Conservation (phyloP, 2,797 vertebrate species). For the Neosalanx taihuensis region DNA sequence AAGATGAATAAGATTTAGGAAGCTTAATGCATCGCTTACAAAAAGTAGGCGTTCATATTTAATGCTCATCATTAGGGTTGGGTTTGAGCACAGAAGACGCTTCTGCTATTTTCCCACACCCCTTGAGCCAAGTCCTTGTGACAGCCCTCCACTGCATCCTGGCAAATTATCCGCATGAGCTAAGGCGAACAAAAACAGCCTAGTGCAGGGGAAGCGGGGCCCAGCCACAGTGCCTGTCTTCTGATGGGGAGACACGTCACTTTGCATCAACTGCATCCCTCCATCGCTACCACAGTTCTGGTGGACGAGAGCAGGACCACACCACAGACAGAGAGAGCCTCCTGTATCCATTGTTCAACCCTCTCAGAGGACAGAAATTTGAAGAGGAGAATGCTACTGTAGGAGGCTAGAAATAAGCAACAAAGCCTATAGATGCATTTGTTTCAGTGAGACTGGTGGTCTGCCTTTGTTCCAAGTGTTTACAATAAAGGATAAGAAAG, state of each 20-base stretch:
- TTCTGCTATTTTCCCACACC: slow-evolving; percentile 78
- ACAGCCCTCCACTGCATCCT: slow-evolving; percentile 80
- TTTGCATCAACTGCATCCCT: slow-evolving; percentile 73
- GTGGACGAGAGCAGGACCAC: slow-evolving; percentile 66
- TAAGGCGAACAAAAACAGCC: slow-evolving; percentile 78
- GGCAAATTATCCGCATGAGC: slow-evolving; percentile 80
- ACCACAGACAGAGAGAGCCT: slow-evolving; percentile 44
- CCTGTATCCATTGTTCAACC: neutral
- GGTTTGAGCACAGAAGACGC: slow-evolving; percentile 73
- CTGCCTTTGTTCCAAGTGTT: slow-evolving; percentile 14
- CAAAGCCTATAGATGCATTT: neutral
- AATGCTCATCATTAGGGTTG: slow-evolving; percentile 74
- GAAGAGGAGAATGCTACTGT: neutral
- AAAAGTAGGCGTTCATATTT: slow-evolving; percentile 77
- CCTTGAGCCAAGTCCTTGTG: slow-evolving; percentile 81
- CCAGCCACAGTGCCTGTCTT: slow-evolving; percentile 65
- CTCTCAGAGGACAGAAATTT: slow-evolving; percentile 17
- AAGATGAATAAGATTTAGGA: slow-evolving; percentile 28
- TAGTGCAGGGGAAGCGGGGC: slow-evolving; percentile 73
- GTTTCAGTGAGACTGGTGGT: neutral
- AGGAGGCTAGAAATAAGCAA: neutral
- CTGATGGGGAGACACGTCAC: slow-evolving; percentile 72
- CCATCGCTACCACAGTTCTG: slow-evolving; percentile 66
- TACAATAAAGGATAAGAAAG: slow-evolving; percentile 5
- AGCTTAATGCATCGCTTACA: slow-evolving; percentile 69